Base-by-base conservation (phyloP, 92 coral and sea anemone species). In the Phenganax marumi region DNA sequence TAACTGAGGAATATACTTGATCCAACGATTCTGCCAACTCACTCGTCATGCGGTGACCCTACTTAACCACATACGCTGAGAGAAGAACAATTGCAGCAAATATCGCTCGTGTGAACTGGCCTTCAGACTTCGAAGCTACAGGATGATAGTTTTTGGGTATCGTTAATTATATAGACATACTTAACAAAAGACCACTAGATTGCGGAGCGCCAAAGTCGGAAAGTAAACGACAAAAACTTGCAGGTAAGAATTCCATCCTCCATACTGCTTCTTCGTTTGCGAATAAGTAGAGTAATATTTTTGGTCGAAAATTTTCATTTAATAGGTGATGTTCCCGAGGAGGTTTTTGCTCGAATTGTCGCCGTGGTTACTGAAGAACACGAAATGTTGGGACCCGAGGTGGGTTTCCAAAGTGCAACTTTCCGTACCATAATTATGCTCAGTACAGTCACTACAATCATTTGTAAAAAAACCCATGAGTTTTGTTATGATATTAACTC, bases 301-400 rank as follows among this genome's bases (percentile, higher is more conserved):
- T 33, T 33, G 5, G 43, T 33, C 2, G 43, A 33, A 33, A 33
- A 58, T 12, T 66, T 62, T 26, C 0, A 14, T 21, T 51, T 68
- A 47, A 48, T 33, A 95, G 98, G 98, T 19, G 98, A 95, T 81
- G 97, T 95, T 14, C 87, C 93, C 10, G 72, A 89, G 58, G 98
- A 95, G 7, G 97, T 95, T 10, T 76, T 95, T 69, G 91, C 88
- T 81, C 89, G 90, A 76, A 89, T 92, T 23, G 97, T 92, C 21
- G 91, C 89, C 50, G 90, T 85, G 54, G 86, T 92, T 57, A 88
- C 88, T 26, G 98, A 95, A 54, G 92, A 97, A 24, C 86, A 92
- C 10, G 91, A 94, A 21, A 95, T 95, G 98, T 64, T 92, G 70
- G 98, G 98, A n/a, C 97, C 98, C 54, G 97, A 93, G 90, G 97